Percentiles rank a stretch among this genome's conserved stretches.
Evolutionary conservation across 2,888 invertebrate genomes (phyloP).

Genomic region (Hemaris fuciformis): DNA sequence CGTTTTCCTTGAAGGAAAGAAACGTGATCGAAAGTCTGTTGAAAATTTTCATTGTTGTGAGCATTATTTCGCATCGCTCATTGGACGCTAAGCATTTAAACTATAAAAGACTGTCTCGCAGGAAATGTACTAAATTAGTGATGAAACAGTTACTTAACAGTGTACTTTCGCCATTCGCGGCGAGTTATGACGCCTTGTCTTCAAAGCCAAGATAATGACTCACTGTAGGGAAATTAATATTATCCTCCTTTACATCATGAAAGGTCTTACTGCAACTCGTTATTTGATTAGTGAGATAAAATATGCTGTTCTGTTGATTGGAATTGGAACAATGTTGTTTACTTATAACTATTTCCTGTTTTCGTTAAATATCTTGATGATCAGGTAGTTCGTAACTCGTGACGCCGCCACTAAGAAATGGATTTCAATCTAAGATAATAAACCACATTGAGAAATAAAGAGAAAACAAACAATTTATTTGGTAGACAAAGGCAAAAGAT

Average conservation of each 20-base stretch:
- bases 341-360: neutral
- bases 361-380: neutral
- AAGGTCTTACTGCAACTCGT: neutral
- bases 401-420: too few species aligned
- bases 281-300: neutral
- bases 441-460: too few species aligned
- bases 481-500: too few species aligned
- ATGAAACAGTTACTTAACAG: constrained; percentile 34
- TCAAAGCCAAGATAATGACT: neutral
- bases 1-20: too few species aligned
- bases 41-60: neutral
- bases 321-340: neutral
- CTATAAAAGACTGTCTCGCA: constrained; percentile 29
- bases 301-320: neutral
- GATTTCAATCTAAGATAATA: too few species aligned
- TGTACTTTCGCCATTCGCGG: constrained; percentile 22
- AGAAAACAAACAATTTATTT: too few species aligned
- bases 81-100: constrained; percentile 26
- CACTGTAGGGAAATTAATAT: constrained; percentile 1
- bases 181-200: constrained; percentile 4
- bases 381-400: too few species aligned
- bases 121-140: constrained; percentile 34
- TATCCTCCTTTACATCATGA: constrained; percentile 2
- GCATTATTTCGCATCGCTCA: neutral
- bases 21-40: neutral